These are phyloP conservation scores for Hydrotaea cyrtoneurina DNA, from an alignment of 2,888 invertebrate species.

Conservation along the genomic window DNA sequence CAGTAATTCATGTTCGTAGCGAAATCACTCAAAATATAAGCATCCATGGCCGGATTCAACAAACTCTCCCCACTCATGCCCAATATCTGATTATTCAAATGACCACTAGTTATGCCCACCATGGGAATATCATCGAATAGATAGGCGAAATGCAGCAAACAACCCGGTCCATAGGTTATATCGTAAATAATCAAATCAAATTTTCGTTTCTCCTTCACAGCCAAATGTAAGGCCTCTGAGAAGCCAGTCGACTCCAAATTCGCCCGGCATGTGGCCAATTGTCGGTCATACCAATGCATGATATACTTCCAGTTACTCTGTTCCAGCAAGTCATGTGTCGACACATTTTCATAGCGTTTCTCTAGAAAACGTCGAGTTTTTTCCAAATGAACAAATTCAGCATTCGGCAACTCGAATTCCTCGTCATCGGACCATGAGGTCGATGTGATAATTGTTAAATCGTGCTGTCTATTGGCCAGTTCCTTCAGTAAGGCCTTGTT, in stretches of 20 bases:
- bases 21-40: constrained; percentile 47
- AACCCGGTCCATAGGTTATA: constrained; percentile 73
- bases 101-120: constrained; percentile 69
- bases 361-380: constrained; percentile 31
- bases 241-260: constrained; percentile 50
- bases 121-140: constrained; percentile 76
- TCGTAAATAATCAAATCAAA: constrained; percentile 78
- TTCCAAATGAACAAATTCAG: constrained; percentile 50
- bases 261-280: constrained; percentile 51
- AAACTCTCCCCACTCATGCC: not conserved
- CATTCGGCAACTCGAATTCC: not conserved
- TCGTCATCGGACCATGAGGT: not conserved
- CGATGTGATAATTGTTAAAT: constrained; percentile 49
- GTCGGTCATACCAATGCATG: constrained; percentile 49
- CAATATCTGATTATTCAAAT: constrained; percentile 33
- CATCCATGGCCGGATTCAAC: constrained; percentile 38
- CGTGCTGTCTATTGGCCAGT: constrained; percentile 31
- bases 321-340: not conserved
- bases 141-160: constrained; percentile 74
- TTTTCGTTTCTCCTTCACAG: constrained; percentile 52
- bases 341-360: constrained; percentile 24
- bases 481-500: constrained; percentile 41
- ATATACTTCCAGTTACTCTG: constrained; percentile 48
- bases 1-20: constrained; percentile 42
- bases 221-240: constrained; percentile 28